phyloP scores from a whole-genome alignment of 2,888 invertebrate genomes.

The Brachynemurus nebulosus region DNA sequence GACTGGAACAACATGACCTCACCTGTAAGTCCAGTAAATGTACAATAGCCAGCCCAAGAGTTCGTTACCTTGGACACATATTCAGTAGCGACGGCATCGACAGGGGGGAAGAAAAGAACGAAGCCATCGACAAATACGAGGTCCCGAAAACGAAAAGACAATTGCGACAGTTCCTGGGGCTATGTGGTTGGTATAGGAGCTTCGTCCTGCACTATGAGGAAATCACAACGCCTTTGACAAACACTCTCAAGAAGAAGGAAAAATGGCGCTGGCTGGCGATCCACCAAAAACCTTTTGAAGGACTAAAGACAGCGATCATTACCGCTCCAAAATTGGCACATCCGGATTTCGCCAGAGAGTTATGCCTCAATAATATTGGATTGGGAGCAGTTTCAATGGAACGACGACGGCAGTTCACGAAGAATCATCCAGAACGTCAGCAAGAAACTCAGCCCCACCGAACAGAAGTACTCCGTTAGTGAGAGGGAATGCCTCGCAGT shows the following conservation, averaged over 20 bases:
- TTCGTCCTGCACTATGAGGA: not conserved
- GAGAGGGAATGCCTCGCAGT: too few species aligned
- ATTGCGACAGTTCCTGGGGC: not conserved
- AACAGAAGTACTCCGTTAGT: too few species aligned
- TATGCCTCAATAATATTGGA: not conserved
- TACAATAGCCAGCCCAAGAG: not conserved
- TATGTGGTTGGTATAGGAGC: not conserved
- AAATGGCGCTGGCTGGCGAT: not conserved
- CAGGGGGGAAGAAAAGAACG: not conserved
- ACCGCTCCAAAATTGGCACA: not conserved
- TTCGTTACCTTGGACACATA: not conserved
- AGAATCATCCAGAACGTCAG: not conserved
- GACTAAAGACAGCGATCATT: not conserved
- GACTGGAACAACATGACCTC: not conserved
- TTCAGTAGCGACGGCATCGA: not conserved
- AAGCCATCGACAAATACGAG: not conserved
- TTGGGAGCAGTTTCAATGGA: not conserved
- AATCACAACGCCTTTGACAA: not conserved
- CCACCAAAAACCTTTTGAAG: not conserved
- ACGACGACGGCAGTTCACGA: not conserved
- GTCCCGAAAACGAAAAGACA: not conserved
- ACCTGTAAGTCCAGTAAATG: not conserved
- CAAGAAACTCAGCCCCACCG: not conserved
- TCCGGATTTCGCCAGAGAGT: not conserved
- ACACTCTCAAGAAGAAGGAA: not conserved